Conservation (phyloP, 2,113 vertebrate species). For the Tupaia chinensis region DNA sequence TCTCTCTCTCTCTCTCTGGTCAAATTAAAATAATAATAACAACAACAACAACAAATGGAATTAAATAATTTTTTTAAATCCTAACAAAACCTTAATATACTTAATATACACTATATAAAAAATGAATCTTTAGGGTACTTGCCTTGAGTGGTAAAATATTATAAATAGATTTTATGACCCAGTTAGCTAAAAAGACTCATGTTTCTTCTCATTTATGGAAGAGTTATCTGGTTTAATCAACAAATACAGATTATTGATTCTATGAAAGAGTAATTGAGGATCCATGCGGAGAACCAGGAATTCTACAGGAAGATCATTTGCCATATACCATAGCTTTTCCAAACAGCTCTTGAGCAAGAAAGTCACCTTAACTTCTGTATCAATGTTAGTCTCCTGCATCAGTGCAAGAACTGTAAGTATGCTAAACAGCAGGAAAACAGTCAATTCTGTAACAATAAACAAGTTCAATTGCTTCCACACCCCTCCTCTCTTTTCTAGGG, state of each 20-base stretch:
- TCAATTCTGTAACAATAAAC: slow-evolving; percentile 54
- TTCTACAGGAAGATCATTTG: slow-evolving; percentile 31
- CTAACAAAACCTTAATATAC: too few relatives aligned
- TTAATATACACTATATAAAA: slow-evolving; percentile 23
- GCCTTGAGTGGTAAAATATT: slow-evolving; percentile 60
- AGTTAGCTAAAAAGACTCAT: slow-evolving; percentile 70
- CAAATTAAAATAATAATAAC: too few relatives aligned
- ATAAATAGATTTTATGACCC: slow-evolving; percentile 68
- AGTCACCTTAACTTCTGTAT: background rate
- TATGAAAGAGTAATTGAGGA: slow-evolving; percentile 52
- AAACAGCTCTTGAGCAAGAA: slow-evolving; percentile 49
- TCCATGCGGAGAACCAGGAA: slow-evolving; percentile 54
- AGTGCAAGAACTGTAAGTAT: background rate
- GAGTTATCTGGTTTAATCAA: slow-evolving; percentile 65
- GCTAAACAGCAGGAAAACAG: background rate
- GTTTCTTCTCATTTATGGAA: slow-evolving; percentile 65
- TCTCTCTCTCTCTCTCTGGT: too few relatives aligned
- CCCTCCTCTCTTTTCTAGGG: too few relatives aligned
- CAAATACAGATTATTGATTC: slow-evolving; percentile 51
- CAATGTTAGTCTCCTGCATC: slow-evolving; percentile 44
- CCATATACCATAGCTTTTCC: slow-evolving; percentile 33
- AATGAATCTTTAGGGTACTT: slow-evolving; percentile 38
- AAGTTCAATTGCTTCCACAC: background rate
- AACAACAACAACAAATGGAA: too few relatives aligned
- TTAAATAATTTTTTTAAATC: too few relatives aligned